Evolutionary conservation across 2,888 invertebrate genomes (phyloP).

Genomic region (Drosophila lutescens): DNA sequence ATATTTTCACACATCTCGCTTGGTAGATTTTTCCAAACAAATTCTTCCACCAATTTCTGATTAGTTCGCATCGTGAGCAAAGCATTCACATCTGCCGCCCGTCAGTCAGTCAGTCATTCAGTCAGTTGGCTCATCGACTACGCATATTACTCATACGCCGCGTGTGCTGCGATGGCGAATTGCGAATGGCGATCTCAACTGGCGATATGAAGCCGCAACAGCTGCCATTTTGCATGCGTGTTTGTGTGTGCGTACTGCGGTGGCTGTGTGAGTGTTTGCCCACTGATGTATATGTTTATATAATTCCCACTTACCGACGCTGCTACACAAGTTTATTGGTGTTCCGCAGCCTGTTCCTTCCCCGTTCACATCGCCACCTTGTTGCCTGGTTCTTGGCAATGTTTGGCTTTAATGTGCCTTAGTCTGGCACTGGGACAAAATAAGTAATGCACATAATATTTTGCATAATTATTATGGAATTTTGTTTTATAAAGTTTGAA

Average conservation of each 20-base stretch:
- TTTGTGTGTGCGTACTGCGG: slow-evolving; percentile 11
- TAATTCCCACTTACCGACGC: slow-evolving; percentile 71
- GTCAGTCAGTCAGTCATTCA: slow-evolving; percentile 1
- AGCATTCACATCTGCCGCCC: slow-evolving; percentile 5
- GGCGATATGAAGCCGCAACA: slow-evolving; percentile 70
- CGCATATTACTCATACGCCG: slow-evolving; percentile 57
- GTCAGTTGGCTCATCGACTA: slow-evolving; percentile 22
- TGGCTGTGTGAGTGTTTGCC: slow-evolving; percentile 12
- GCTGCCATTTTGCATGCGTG: slow-evolving; percentile 46
- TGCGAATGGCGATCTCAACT: slow-evolving; percentile 51
- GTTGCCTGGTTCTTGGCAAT: slow-evolving; percentile 43
- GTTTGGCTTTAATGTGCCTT: slow-evolving; percentile 73
- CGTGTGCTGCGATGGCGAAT: slow-evolving; percentile 22
- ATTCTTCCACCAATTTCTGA: background rate
- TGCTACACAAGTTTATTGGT: slow-evolving; percentile 64
- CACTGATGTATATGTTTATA: slow-evolving; percentile 51
- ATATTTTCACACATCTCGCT: no score
- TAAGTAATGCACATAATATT: no score
- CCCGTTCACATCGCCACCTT: slow-evolving; percentile 18
- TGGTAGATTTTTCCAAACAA: no score
- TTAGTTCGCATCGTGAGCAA: slow-evolving; percentile 8
- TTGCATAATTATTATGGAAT: no score
- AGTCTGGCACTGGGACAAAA: slow-evolving; percentile 8
- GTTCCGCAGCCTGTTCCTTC: slow-evolving; percentile 27
- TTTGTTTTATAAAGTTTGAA: no score